Evolutionary conservation across 1,140 invertebrate species (phyloP), one percentile per base, ranked within the genome.

Genomic region (Lerema accius): DNA sequence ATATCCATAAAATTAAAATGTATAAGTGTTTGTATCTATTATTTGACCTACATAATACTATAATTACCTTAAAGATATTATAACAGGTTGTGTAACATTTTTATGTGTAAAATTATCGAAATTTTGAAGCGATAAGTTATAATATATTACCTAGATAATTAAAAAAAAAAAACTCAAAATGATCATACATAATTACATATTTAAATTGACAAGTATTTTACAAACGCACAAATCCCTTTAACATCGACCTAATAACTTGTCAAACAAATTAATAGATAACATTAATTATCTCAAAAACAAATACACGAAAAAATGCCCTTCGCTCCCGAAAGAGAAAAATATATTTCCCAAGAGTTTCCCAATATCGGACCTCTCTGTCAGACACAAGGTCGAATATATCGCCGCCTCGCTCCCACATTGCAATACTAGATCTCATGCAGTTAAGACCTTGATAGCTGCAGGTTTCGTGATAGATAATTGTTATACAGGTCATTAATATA

Each of bases 391-490:
- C 81, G 75, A 51, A 51, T 68, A 50, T 80, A 70, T 67, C 51
- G 69, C 76, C 67, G 53, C 82, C 87, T 75, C 77, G 61, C 77
- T 90, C 86, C 65, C 83, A 84, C 84, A 79, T 81, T 88, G 87
- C 85, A 88, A 86, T 74, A 78, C 71, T 68, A 79, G 76, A 90
- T 88, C 84, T 89, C 87, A 85, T 90, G 85, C 87, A 89, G 86
- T 80, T 78, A 42, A 79, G 83, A 87, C 87, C 87, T 90, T 90
- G 87, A 82, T 87, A 82, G 82, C 78, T 86, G 84, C 84, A 84
- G 84, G 84, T 88, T 90, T 90, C 84, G 87, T 84, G 82, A 80
- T 88, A 90, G 87, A 86, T 86, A 89, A 89, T 84, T 84, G 77
- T 73, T 85, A 84, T 88, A 82, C 83, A 81, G 83, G 84, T 82